phyloP scores from a whole-genome alignment of 2,888 invertebrate genomes.

The Phlogophora meticulosa region DNA sequence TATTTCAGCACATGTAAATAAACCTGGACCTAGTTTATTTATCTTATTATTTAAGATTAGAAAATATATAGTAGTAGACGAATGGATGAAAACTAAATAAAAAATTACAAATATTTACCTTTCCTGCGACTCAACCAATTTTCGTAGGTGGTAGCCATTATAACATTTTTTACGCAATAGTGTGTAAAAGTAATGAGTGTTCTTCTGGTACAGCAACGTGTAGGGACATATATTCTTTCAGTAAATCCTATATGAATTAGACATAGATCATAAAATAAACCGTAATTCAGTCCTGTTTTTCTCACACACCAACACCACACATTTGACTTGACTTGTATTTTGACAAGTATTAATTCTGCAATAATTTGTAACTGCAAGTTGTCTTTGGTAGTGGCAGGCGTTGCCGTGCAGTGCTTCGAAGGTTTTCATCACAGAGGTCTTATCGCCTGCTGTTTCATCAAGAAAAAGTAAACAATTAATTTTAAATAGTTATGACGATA shows the following conservation, averaged over 20 bases:
- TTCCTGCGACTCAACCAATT: slow-evolving; percentile 88
- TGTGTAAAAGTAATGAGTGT: slow-evolving; percentile 50
- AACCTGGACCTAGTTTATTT: not conserved
- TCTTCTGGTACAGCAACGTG: slow-evolving; percentile 55
- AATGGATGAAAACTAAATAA: slow-evolving; percentile 30
- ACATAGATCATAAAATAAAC: slow-evolving; percentile 72
- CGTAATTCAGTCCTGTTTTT: slow-evolving; percentile 80
- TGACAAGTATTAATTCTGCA: slow-evolving; percentile 51
- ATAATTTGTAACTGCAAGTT: slow-evolving; percentile 28
- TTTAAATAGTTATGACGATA: no score
- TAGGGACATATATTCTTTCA: slow-evolving; percentile 64
- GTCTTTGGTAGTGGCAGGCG: slow-evolving; percentile 47
- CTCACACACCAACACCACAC: slow-evolving; percentile 72
- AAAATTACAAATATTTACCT: slow-evolving; percentile 80
- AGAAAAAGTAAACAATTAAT: no score
- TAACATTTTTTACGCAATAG: slow-evolving; percentile 79
- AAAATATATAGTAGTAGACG: slow-evolving; percentile 3
- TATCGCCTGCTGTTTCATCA: no score
- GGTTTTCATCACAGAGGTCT: no score
- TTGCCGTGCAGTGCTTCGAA: no score
- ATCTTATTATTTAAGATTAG: not conserved
- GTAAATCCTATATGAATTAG: slow-evolving; percentile 64
- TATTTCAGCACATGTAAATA: slow-evolving; percentile 7
- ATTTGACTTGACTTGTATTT: slow-evolving; percentile 65
- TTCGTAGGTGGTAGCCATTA: slow-evolving; percentile 87